phyloP scores from a whole-genome alignment of 2,888 invertebrate species.

The Tethea ocularis region DNA sequence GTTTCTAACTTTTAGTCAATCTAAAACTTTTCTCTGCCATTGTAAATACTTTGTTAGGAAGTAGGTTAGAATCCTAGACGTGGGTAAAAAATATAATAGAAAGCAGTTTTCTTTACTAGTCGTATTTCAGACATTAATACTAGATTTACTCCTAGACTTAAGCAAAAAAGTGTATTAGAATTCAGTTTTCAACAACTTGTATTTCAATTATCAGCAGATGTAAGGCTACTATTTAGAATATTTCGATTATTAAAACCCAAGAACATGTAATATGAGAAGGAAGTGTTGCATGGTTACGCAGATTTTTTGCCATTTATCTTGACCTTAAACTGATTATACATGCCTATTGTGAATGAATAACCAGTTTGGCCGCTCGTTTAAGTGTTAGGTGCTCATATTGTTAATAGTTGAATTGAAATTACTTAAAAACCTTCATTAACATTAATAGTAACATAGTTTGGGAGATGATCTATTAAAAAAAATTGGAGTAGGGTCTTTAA shows the following conservation, averaged over 20 bases:
- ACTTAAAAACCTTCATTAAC: not conserved
- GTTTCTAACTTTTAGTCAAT: not conserved
- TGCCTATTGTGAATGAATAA: conserved; percentile 17
- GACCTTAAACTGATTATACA: conserved; percentile 22
- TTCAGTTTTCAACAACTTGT: too few species aligned
- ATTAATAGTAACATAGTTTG: not conserved
- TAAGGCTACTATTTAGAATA: too few species aligned
- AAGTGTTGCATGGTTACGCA: conserved; percentile 15
- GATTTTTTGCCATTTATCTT: conserved; percentile 16
- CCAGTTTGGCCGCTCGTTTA: conserved; percentile 21
- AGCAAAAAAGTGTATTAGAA: too few species aligned
- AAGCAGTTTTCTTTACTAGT: not conserved
- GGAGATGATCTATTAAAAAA: not conserved
- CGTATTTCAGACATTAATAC: not conserved
- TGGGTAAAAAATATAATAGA: not conserved
- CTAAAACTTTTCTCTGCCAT: too few species aligned
- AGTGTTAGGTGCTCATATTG: not conserved
- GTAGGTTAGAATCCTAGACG: not conserved
- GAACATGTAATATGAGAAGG: conserved; percentile 12
- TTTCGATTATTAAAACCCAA: too few species aligned
- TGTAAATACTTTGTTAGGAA: not conserved
- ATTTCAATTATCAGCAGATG: too few species aligned
- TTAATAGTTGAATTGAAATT: not conserved
- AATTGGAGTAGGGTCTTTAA: too few species aligned
- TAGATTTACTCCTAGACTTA: too few species aligned